Base-by-base conservation (phyloP, 2,797 vertebrate genomes). In the Hypotaenidia philippensis region DNA sequence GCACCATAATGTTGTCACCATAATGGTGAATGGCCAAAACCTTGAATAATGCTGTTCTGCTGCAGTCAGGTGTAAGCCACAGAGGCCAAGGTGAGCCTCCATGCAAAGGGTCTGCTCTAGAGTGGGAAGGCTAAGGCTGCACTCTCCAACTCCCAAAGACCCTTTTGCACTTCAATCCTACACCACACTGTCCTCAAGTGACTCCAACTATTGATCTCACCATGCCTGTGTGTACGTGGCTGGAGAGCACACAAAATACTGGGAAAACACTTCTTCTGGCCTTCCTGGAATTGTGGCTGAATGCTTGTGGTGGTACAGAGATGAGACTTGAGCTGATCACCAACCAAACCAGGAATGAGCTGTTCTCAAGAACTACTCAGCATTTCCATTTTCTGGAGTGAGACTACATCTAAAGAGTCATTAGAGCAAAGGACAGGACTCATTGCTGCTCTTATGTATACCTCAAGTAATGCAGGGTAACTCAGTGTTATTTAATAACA, bases 401-500 rank as follows among this genome's bases (percentile, higher is more conserved):
- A 77, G 31, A 57, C 15, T 50, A 71, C 20, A 19, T 19, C 75
- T 49, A 26, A 13, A 90, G 20, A 79, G 26, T 19, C 77, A 72
- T 26, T 32, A 36, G 59, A 75, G 56, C 15, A 72, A 81, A 86
- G 57, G 50, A 61, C n/a, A 86, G 57, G 50, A 61, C 26, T 25
- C 34, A 29, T 53, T 44, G 57, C 59, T 86, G 70, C 59, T 92
- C 78, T 91, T 36, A 60, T 38, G 76, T 71, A 32, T 13, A 63
- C 47, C 57, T 69, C 13, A 81, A 86, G 41, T 26, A 88, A 89
- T 44, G 49, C 26, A 63, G 22, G 36, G 45, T 83, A 84, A 82
- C 56, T 86, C 59, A 80, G 90, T 92, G 66, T 82, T 79, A 86
- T 88, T 83, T 88, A 88, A 86, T 52, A 94, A 76, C 59, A 86